Conservation (phyloP, 2,113 vertebrate genomes). For the Prionailurus viverrinus region DNA sequence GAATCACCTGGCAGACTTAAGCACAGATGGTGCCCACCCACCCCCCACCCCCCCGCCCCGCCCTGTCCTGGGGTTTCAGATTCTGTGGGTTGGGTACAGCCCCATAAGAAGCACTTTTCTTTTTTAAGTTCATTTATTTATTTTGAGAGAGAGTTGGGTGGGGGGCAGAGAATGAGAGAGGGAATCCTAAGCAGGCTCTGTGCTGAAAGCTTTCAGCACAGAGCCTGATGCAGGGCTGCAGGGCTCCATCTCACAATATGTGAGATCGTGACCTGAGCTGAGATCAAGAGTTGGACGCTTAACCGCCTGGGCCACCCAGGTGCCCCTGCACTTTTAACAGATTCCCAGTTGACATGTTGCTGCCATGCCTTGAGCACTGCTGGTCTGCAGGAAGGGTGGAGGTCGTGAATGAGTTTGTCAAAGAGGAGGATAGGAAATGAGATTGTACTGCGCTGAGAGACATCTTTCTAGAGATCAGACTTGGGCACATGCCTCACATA, state of each 20-base stretch:
- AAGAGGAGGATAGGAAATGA: neutral
- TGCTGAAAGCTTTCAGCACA: too few relatives aligned
- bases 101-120: neutral
- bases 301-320: too few relatives aligned
- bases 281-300: too few relatives aligned
- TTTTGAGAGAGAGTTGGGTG: too few relatives aligned
- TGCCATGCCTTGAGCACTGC: neutral
- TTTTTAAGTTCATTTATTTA: too few relatives aligned
- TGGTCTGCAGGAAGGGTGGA: neutral
- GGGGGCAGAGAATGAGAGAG: too few relatives aligned
- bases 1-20: neutral
- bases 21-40: too few relatives aligned
- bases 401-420: neutral
- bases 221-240: too few relatives aligned
- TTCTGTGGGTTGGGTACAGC: neutral
- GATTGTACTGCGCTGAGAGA: neutral
- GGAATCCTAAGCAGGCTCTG: too few relatives aligned
- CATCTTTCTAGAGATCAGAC: neutral
- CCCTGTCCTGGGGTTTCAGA: neutral
- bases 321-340: neutral
- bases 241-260: too few relatives aligned
- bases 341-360: neutral
- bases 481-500: neutral
- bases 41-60: fast-evolving
- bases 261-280: too few relatives aligned